A percentile compares a stretch with the other conserved stretches of the same genome.
Conservation (phyloP, 2,113 vertebrate species). For the Vulpes vulpes region DNA sequence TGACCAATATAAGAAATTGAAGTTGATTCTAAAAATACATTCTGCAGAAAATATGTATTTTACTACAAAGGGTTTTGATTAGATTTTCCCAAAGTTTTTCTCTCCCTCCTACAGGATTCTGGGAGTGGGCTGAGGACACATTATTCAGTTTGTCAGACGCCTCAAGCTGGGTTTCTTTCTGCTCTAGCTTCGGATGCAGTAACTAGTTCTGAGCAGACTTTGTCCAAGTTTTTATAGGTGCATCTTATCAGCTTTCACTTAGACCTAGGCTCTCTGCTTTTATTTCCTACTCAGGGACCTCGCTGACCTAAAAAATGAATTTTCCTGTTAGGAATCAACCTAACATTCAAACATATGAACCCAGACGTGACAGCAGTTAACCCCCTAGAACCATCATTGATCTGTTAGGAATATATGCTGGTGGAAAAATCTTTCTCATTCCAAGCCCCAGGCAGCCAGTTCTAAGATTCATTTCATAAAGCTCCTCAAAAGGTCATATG, state of each 20-base stretch:
- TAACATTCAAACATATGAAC: neutral
- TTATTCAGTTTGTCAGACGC: neutral
- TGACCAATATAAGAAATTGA: neutral
- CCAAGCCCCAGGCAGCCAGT: neutral
- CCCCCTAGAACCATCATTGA: neutral
- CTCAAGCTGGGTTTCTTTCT: neutral
- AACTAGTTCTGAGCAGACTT: neutral
- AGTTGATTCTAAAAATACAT: neutral
- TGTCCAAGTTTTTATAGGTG: neutral
- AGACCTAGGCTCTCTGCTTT: neutral
- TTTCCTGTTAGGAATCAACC: neutral
- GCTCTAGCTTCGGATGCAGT: neutral
- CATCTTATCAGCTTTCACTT: neutral
- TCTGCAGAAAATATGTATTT: neutral
- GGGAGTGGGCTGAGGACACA: fast-evolving
- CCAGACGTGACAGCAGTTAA: neutral
- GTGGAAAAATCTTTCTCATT: neutral
- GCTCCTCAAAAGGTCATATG: neutral
- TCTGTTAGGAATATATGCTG: neutral
- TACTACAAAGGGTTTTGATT: neutral
- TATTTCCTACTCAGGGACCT: neutral
- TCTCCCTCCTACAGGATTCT: neutral
- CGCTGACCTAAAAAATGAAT: neutral
- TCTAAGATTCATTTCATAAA: neutral
- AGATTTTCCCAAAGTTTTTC: neutral